Evolutionary conservation across 1,140 invertebrate genomes (phyloP), one percentile per base, ranked within the genome.

Genomic region (Marisa cornuarietis): DNA sequence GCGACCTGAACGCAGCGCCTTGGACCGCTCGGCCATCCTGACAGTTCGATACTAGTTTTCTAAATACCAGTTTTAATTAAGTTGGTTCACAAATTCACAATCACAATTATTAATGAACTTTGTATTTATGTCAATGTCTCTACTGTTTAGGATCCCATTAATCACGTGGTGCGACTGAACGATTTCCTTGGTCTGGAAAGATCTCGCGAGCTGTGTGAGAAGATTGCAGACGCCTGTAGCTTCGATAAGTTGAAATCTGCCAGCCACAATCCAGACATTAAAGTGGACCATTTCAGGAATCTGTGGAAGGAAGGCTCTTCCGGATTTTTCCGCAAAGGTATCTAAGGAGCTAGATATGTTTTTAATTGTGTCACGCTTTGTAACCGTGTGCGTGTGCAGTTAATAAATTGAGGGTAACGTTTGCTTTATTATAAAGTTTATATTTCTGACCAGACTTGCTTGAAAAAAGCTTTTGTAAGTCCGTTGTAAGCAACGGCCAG

Each of bases 1-100:
- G 87, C 87, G 87, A 88, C 87, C 87, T 88, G 86, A 88, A 88
- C 87, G 87, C 87, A 88, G 87, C 87, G 87, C 87, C 87, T 88
- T 88, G 87, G 87, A 88, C 87, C 87, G 83, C 87, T 88, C 87
- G 87, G 87, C 87, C 87, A 88, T 88, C 87, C 87, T 88, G 87
- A 88, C 87, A 75, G 10, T 1, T 31, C 24, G 51, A 3, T 6
- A 8, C 3, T 6, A 1, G 0, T 42, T 0, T 42, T 0, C 31
- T 42, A 0, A 42, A 42, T 42, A 42, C 6, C 6, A 42, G 31
- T 42, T 42, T 42, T 42, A 4, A 42, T 42, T 42, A 42, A 42
- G 6, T 42, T 42, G 31, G 6, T 42, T 42, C 1, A 42, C 31
- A 42, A n/a, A n/a, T n/a, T n/a, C n/a, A n/a, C n/a, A 58, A 58